Conservation (phyloP, 1,140 invertebrate species). For the Leptinotarsa defecta region DNA sequence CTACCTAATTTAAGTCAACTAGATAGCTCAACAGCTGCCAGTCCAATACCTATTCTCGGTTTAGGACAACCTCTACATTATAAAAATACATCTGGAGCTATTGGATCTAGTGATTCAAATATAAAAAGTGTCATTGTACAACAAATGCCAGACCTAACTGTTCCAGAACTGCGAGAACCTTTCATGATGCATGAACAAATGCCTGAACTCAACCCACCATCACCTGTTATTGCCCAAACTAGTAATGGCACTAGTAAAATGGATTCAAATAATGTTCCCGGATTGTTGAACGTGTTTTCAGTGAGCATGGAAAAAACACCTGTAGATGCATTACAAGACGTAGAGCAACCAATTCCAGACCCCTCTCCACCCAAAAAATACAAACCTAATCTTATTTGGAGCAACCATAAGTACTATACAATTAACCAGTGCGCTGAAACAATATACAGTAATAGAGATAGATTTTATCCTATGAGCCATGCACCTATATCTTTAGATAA, state of each 20-base stretch:
- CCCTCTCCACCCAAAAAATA: constrained; percentile 13
- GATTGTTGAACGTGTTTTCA: neutral
- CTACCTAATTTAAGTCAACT: neutral
- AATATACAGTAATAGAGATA: constrained; percentile 38
- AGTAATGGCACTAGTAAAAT: neutral
- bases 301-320: constrained; percentile 5
- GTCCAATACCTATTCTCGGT: neutral
- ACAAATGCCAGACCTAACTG: constrained; percentile 32
- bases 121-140: neutral
- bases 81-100: constrained; percentile 12
- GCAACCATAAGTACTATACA: constrained; percentile 44
- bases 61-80: neutral
- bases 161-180: constrained; percentile 21
- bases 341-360: neutral
- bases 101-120: neutral
- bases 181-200: constrained; percentile 28
- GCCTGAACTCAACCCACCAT: constrained; percentile 25
- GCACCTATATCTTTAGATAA: constrained; percentile 40
- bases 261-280: neutral
- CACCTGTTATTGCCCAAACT: neutral
- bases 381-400: constrained; percentile 46
- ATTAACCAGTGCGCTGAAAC: constrained; percentile 42
- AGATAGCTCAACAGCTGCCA: neutral
- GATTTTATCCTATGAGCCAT: constrained; percentile 47
- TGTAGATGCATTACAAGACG: neutral